phyloP scores from a whole-genome alignment of 1,140 invertebrate species.

The Drosophila bocki region DNA sequence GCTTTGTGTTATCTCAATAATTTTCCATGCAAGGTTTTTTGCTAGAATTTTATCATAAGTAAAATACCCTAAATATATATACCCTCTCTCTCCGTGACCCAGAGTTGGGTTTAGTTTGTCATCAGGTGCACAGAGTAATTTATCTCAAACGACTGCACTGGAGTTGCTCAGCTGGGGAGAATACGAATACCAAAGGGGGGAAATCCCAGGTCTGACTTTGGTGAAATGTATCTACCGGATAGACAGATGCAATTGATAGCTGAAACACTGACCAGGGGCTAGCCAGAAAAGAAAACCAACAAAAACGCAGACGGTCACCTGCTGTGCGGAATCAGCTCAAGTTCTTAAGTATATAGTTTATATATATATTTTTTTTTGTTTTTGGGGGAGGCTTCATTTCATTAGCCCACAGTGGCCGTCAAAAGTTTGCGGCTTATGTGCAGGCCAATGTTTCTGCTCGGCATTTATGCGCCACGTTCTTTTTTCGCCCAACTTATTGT shows the following conservation, averaged over 20 bases:
- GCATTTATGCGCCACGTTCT: conserved; percentile 28
- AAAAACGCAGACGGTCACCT: conserved; percentile 59
- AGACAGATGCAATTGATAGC: conserved; percentile 51
- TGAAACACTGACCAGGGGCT: conserved; percentile 27
- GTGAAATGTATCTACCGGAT: conserved; percentile 71
- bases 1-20: neutral
- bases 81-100: conserved; percentile 11
- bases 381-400: conserved; percentile 57
- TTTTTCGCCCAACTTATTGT: conserved; percentile 70
- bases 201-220: conserved; percentile 61
- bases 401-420: conserved; percentile 69
- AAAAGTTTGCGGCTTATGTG: conserved; percentile 55
- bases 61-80: neutral
- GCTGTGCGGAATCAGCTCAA: conserved; percentile 67
- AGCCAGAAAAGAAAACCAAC: conserved; percentile 24
- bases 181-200: conserved; percentile 3
- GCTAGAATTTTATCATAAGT: too few species aligned
- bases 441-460: conserved; percentile 19
- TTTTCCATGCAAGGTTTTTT: neutral
- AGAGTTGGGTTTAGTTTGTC: conserved; percentile 61
- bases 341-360: conserved; percentile 47
- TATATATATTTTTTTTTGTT: conserved; percentile 12
- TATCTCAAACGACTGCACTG: conserved; percentile 76
- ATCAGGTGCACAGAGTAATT: conserved; percentile 82
- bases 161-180: conserved; percentile 30